A percentile compares a stretch with the other conserved stretches of the same genome.
phyloP scores from a whole-genome alignment of 1,140 invertebrate species.

The Uloborus diversus region DNA sequence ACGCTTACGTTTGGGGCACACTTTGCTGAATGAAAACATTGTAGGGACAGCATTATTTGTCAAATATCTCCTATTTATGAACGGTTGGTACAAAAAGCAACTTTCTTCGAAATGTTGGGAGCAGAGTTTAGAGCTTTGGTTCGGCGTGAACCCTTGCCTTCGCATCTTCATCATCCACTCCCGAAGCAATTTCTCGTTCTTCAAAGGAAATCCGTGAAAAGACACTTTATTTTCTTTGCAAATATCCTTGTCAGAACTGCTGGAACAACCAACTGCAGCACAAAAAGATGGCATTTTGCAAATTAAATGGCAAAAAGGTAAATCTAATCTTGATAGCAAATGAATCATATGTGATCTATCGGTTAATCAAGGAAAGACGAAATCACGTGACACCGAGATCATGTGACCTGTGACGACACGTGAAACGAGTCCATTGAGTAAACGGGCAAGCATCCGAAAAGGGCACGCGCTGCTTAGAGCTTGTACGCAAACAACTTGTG shows the following conservation, averaged over 20 bases:
- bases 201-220: background rate
- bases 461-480: too few relatives aligned
- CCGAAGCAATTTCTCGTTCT: background rate
- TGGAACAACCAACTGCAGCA: background rate
- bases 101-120: background rate
- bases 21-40: background rate
- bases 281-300: background rate
- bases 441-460: too few relatives aligned
- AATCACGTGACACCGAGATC: too few relatives aligned
- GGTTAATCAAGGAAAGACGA: too few relatives aligned
- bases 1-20: background rate
- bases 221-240: background rate
- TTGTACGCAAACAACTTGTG: too few relatives aligned
- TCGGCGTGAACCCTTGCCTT: background rate
- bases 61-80: background rate
- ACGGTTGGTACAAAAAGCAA: background rate
- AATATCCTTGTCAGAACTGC: background rate
- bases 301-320: too few relatives aligned
- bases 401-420: too few relatives aligned
- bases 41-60: background rate
- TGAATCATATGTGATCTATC: too few relatives aligned
- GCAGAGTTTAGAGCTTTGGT: background rate
- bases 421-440: too few relatives aligned
- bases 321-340: too few relatives aligned
- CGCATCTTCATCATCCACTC: background rate